Percentiles rank a stretch among this genome's conserved stretches.
Conservation (phyloP, 2,888 invertebrate genomes). For the Toxonevra muliebris region DNA sequence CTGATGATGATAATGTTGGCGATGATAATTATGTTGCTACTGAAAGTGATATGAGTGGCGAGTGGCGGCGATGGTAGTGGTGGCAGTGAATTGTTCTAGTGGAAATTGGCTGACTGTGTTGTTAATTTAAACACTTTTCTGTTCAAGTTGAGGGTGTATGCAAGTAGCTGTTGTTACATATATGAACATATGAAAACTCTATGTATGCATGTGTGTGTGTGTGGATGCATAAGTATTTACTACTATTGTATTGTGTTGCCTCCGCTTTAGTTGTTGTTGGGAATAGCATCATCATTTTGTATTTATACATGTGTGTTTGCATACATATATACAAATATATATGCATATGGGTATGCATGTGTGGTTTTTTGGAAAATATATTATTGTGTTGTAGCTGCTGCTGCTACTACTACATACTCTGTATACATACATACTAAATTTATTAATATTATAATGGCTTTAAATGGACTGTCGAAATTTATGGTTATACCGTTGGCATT, state of each 20-base stretch:
- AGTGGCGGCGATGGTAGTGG: background rate
- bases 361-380: background rate
- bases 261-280: conserved; percentile 9
- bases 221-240: no score
- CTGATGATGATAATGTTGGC: no score
- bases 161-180: no score
- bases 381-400: background rate
- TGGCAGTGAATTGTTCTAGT: background rate
- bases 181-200: conserved; percentile 11
- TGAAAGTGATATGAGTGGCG: background rate
- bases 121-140: conserved; percentile 27
- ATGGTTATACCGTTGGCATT: conserved; percentile 16
- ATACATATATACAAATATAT: background rate
- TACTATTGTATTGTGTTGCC: background rate
- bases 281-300: conserved; percentile 7
- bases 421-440: no score
- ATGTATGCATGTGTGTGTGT: no score
- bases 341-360: background rate
- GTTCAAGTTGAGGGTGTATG: no score
- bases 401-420: no score
- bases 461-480: conserved; percentile 36
- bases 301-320: background rate
- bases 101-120: conserved; percentile 27
- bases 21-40: background rate
- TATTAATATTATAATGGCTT: conserved; percentile 31